Evolutionary conservation across 2,888 invertebrate species (phyloP).

Genomic region (Podabrus alpinus): DNA sequence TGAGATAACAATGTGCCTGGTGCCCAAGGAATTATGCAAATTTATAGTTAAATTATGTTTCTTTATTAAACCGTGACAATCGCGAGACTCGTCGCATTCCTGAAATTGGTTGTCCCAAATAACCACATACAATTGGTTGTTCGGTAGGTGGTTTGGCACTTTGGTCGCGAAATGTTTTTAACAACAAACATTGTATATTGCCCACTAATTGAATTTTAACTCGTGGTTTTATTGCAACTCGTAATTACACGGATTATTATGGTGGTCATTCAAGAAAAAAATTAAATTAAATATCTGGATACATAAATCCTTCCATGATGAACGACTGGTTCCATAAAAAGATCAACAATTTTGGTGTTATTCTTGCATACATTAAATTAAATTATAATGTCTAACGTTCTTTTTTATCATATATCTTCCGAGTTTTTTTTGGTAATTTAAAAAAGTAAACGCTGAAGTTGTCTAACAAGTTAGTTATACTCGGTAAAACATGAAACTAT

Average conservation of each 20-base stretch:
- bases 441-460: not conserved
- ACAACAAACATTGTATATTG: not conserved
- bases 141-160: slow-evolving; percentile 12
- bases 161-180: slow-evolving; percentile 4
- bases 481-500: not conserved
- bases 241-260: not conserved
- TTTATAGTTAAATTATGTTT: not conserved
- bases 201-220: slow-evolving; percentile 19
- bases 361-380: not conserved
- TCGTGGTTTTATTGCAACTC: not conserved
- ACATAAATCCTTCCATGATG: not conserved
- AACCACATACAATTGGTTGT: not conserved
- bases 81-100: not conserved
- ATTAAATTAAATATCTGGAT: not conserved
- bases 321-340: not conserved
- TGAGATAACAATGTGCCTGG: slow-evolving; percentile 1
- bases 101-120: not conserved
- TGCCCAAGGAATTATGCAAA: not conserved
- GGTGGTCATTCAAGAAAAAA: not conserved
- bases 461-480: slow-evolving; percentile 1
- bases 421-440: not conserved
- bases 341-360: not conserved
- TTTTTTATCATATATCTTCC: not conserved
- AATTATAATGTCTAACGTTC: not conserved
- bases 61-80: not conserved